phyloP scores from a whole-genome alignment of 2,113 vertebrate genomes.

The Vimba vimba region DNA sequence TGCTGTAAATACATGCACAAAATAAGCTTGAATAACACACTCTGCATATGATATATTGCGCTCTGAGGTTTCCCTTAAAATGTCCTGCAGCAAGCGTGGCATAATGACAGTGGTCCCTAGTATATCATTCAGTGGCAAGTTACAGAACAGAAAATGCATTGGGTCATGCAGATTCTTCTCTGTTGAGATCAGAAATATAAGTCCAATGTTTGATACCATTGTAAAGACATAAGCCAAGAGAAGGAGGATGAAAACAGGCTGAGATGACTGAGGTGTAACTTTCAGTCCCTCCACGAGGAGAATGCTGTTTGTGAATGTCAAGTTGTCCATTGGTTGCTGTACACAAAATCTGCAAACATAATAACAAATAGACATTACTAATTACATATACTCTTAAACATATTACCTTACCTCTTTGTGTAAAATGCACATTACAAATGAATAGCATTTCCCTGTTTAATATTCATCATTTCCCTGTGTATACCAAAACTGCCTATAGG shows the following conservation, averaged over 20 bases:
- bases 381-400: background rate
- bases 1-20: conserved; percentile 50
- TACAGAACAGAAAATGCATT: conserved; percentile 72
- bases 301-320: conserved; percentile 19
- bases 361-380: background rate
- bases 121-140: conserved; percentile 64
- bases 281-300: conserved; percentile 63
- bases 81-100: conserved; percentile 56
- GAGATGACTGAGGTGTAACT: conserved; percentile 15
- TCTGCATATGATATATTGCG: conserved; percentile 49
- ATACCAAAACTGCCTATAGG: background rate
- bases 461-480: background rate
- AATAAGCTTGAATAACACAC: conserved; percentile 68
- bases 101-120: conserved; percentile 58
- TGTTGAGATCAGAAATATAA: conserved; percentile 57
- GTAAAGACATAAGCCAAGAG: conserved; percentile 62
- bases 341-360: background rate
- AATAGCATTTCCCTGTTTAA: background rate
- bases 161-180: conserved; percentile 68
- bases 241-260: conserved; percentile 55
- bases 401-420: background rate
- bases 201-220: conserved; percentile 59
- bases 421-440: background rate
- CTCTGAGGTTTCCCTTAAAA: background rate
- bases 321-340: conserved; percentile 62